Evolutionary conservation across 2,797 vertebrate genomes (phyloP).

Genomic region (Selene dorsalis): DNA sequence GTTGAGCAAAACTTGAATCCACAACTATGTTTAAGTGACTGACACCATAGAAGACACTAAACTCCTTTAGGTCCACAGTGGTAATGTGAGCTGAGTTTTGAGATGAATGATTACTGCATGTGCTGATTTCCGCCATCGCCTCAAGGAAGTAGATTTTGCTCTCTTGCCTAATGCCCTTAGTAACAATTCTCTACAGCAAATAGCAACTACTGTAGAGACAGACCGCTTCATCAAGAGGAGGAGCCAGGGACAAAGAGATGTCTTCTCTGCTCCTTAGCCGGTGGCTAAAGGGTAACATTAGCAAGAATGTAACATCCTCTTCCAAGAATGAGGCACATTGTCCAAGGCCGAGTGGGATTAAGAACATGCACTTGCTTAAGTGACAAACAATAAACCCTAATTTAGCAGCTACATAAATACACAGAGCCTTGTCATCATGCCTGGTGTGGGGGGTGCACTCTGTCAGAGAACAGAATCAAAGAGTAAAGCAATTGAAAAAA

Average conservation of each 20-base stretch:
- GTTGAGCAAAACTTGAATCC: background rate
- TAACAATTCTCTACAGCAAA: constrained; percentile 61
- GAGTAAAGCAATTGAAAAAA: constrained; percentile 14
- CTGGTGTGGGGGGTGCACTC: constrained; percentile 29
- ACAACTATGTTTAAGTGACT: background rate
- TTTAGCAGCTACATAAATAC: constrained; percentile 68
- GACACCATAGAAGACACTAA: constrained; percentile 3
- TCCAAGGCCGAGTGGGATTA: constrained; percentile 62
- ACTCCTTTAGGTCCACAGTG: background rate
- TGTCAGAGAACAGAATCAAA: constrained; percentile 21
- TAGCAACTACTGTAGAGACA: constrained; percentile 53
- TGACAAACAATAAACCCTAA: constrained; percentile 74
- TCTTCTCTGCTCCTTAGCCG: constrained; percentile 73
- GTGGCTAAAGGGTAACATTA: constrained; percentile 73
- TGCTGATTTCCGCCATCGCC: constrained; percentile 50
- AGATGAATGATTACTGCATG: constrained; percentile 38
- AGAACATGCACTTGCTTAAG: constrained; percentile 78
- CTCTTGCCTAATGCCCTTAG: constrained; percentile 45
- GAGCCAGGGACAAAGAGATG: constrained; percentile 75
- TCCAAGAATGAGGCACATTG: constrained; percentile 76
- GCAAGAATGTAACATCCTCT: constrained; percentile 76
- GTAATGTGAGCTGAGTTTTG: constrained; percentile 48
- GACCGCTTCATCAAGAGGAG: constrained; percentile 54
- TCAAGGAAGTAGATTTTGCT: constrained; percentile 51
- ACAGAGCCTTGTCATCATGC: constrained; percentile 43